phyloP scores from a whole-genome alignment of 2,888 invertebrate species.

The Chironomus riparius region DNA sequence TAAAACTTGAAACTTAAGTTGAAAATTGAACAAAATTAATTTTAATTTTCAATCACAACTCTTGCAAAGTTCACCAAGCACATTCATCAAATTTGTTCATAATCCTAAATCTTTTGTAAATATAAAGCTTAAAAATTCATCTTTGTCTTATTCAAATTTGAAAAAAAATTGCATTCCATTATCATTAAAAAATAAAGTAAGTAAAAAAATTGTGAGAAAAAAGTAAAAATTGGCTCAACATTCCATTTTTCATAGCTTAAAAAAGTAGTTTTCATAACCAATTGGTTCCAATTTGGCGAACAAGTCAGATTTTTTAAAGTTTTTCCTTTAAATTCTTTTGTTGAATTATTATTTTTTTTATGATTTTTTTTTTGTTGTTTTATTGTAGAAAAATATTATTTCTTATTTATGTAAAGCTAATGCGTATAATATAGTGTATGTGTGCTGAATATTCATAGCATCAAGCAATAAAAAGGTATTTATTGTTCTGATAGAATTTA shows the following conservation, averaged over 20 bases:
- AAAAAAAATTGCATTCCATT: conserved; percentile 22
- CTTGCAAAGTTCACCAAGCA: too few relatives aligned
- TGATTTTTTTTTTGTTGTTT: too few relatives aligned
- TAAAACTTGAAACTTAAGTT: too few relatives aligned
- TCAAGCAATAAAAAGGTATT: neutral
- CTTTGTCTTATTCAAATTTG: neutral
- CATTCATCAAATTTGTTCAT: too few relatives aligned
- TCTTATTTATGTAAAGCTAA: neutral
- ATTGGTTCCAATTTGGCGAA: conserved; percentile 35
- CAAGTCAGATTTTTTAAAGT: conserved; percentile 32
- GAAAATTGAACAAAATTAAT: too few relatives aligned
- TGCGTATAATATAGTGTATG: neutral
- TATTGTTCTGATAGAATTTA: too few relatives aligned
- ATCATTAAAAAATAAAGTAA: neutral
- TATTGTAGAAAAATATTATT: neutral
- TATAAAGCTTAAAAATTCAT: neutral
- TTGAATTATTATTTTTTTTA: neutral
- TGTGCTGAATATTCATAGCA: neutral
- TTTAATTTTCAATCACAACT: too few relatives aligned
- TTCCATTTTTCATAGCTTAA: neutral
- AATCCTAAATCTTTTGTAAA: neutral
- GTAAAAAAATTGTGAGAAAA: neutral
- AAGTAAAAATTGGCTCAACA: conserved; percentile 1
- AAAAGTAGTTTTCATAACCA: conserved; percentile 29
- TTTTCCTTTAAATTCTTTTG: neutral